These are phyloP conservation scores for Azorinus chamasolen DNA, from an alignment of 2,888 invertebrate genomes.

Conservation along the genomic window DNA sequence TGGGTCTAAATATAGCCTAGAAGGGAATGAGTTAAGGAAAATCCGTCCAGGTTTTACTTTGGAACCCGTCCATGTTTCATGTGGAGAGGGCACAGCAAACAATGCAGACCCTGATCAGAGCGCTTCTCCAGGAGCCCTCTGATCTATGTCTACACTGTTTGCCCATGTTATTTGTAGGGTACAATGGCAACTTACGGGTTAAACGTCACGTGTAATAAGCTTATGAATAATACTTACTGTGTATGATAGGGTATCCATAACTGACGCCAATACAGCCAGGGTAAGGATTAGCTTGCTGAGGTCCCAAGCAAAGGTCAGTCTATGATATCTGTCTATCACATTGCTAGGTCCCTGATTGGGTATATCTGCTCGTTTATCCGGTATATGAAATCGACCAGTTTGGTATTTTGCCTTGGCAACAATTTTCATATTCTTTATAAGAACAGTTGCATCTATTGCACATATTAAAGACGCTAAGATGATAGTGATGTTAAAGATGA, in stretches of 20 bases:
- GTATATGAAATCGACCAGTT: conserved; percentile 72
- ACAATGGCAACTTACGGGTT: too few species aligned
- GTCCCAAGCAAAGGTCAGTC: conserved; percentile 76
- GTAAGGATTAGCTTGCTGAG: conserved; percentile 73
- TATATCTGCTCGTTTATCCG: conserved; percentile 59
- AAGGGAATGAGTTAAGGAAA: too few species aligned
- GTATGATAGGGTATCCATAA: conserved; percentile 71
- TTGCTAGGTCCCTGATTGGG: conserved; percentile 60
- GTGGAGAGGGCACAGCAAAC: too few species aligned
- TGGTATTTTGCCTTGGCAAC: conserved; percentile 75
- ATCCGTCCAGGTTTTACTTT: too few species aligned
- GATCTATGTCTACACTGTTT: too few species aligned
- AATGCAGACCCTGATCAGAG: too few species aligned
- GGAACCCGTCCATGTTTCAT: too few species aligned
- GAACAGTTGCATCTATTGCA: conserved; percentile 68
- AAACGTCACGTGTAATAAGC: too few species aligned
- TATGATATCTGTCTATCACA: conserved; percentile 71
- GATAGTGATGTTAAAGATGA: conserved; percentile 64
- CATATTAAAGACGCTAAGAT: conserved; percentile 67
- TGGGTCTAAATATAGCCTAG: too few species aligned
- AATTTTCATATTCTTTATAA: conserved; percentile 71
- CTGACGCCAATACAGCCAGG: conserved; percentile 62
- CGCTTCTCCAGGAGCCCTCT: too few species aligned
- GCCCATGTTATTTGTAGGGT: too few species aligned
- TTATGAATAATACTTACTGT: conserved; percentile 73